Percentiles rank a stretch among this genome's conserved stretches.
Evolutionary conservation across 2,888 invertebrate genomes (phyloP).

Genomic region (Microctonus brassicae): DNA sequence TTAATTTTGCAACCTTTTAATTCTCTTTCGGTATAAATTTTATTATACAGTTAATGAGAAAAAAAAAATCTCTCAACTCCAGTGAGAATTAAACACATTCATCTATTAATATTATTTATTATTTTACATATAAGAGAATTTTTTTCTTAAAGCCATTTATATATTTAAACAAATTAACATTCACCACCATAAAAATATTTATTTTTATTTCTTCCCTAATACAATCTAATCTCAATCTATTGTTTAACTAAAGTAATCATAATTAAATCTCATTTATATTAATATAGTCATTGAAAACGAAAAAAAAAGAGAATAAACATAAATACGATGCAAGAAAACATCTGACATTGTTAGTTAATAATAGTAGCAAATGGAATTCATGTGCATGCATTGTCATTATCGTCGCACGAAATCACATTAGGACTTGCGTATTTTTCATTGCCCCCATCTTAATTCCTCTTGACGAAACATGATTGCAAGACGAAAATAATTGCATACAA

Average conservation of each 20-base stretch:
- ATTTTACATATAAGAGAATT: not conserved
- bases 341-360: conserved; percentile 21
- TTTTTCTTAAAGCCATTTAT: not conserved
- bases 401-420: not conserved
- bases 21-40: conserved; percentile 27
- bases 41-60: not conserved
- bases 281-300: not conserved
- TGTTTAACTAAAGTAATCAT: not conserved
- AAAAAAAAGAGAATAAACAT: not conserved
- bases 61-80: not conserved
- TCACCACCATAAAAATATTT: not conserved
- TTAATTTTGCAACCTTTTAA: conserved; percentile 37
- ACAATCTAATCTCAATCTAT: not conserved
- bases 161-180: no score
- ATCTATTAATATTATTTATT: no score
- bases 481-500: not conserved
- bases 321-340: not conserved
- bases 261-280: conserved; percentile 2
- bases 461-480: not conserved
- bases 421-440: not conserved
- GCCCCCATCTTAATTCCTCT: not conserved
- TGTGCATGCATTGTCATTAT: conserved; percentile 14
- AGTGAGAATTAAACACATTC: not conserved
- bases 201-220: not conserved
- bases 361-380: not conserved